These are phyloP conservation scores for Agonopterix heracliana DNA, from an alignment of 2,888 invertebrate species.

Conservation along the genomic window DNA sequence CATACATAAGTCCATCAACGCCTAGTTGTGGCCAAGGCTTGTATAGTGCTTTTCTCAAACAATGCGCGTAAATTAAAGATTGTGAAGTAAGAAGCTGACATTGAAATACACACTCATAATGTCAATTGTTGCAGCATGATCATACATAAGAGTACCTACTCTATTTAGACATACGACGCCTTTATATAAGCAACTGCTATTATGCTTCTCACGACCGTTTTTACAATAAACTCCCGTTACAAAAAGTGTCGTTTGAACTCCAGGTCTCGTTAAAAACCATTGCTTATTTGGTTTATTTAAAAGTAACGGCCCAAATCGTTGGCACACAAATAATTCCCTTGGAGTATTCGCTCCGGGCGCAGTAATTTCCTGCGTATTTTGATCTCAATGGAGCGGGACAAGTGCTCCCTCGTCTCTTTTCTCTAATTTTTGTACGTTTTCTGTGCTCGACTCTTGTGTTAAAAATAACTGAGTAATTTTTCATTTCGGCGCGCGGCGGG, in stretches of 20 bases:
- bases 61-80: too few relatives aligned
- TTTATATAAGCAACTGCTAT: conserved; percentile 4
- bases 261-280: conserved; percentile 55
- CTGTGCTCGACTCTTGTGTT: conserved; percentile 67
- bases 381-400: conserved; percentile 74
- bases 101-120: too few relatives aligned
- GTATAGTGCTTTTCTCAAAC: too few relatives aligned
- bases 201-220: neutral
- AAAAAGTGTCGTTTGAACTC: conserved; percentile 39
- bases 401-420: conserved; percentile 71
- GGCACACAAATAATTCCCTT: conserved; percentile 67
- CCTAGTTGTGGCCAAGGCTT: too few relatives aligned
- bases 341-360: conserved; percentile 45
- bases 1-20: too few relatives aligned
- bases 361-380: conserved; percentile 74
- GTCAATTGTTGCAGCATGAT: too few relatives aligned
- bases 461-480: conserved; percentile 74
- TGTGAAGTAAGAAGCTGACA: too few relatives aligned
- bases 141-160: too few relatives aligned
- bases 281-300: conserved; percentile 66
- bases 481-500: conserved; percentile 71
- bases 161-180: neutral
- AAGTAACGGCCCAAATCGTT: conserved; percentile 65
- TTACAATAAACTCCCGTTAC: conserved; percentile 7
- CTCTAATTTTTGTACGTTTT: conserved; percentile 75